Percentiles rank a stretch among this genome's conserved stretches.
These are phyloP conservation scores for Leptosomus discolor DNA, from an alignment of 2,113 vertebrate species.

Conservation along the genomic window DNA sequence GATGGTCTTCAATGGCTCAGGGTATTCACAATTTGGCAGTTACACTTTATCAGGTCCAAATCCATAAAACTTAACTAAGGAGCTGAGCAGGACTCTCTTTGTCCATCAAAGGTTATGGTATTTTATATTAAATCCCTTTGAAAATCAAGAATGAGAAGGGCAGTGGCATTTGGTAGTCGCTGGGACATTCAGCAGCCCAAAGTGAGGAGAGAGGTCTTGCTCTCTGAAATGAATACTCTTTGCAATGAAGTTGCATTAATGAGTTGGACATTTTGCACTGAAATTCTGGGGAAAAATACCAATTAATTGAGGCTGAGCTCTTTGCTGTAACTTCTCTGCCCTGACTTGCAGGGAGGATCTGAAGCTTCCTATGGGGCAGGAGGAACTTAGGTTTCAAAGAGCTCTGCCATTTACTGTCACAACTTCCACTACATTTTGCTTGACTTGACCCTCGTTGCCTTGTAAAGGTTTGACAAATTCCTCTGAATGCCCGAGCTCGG, in stretches of 20 bases:
- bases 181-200: background rate
- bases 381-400: background rate
- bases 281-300: background rate
- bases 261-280: background rate
- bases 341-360: background rate
- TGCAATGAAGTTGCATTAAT: background rate
- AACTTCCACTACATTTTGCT: background rate
- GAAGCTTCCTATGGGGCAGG: background rate
- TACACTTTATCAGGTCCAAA: background rate
- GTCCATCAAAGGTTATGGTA: background rate
- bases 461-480: slow-evolving; percentile 23
- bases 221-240: background rate
- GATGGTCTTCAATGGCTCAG: background rate
- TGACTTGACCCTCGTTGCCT: background rate
- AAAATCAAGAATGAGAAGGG: background rate
- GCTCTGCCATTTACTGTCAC: background rate
- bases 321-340: background rate
- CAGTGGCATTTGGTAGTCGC: background rate
- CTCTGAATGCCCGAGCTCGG: background rate
- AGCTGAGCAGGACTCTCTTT: background rate
- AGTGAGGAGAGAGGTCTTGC: background rate
- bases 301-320: background rate
- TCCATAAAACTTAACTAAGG: background rate
- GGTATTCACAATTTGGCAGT: background rate
- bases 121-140: background rate